These are phyloP conservation scores for Philonicus albiceps DNA, from an alignment of 2,888 invertebrate genomes.

Conservation along the genomic window DNA sequence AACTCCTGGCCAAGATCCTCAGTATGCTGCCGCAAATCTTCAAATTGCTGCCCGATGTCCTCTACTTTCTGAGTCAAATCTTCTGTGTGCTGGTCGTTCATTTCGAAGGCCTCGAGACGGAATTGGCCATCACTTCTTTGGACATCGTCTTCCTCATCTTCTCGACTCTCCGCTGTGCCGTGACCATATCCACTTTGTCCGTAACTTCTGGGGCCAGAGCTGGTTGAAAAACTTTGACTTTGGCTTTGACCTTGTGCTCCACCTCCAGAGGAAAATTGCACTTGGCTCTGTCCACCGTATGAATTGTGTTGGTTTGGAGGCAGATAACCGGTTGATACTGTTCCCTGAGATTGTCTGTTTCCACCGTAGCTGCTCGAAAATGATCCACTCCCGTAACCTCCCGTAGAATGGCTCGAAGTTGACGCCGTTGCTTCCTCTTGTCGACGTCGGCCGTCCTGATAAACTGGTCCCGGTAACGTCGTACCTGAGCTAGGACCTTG, in stretches of 20 bases:
- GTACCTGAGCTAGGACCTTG: not conserved
- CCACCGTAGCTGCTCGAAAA: conserved; percentile 1
- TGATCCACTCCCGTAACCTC: not conserved
- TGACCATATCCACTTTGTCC: not conserved
- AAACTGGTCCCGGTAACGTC: not conserved
- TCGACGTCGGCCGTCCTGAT: not conserved
- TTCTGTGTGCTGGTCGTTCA: conserved; percentile 43
- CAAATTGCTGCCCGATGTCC: conserved; percentile 28
- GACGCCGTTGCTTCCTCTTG: not conserved
- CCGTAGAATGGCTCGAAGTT: not conserved
- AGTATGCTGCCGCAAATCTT: conserved; percentile 48
- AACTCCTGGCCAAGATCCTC: conserved; percentile 51
- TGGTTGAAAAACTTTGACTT: conserved; percentile 11
- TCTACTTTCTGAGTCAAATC: conserved; percentile 44
- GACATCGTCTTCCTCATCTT: not conserved
- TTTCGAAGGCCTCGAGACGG: conserved; percentile 40
- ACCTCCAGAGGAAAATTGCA: not conserved
- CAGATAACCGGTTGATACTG: not conserved
- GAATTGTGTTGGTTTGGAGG: not conserved
- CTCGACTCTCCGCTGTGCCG: not conserved
- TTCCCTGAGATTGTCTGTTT: not conserved
- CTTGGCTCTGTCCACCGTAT: conserved; percentile 4
- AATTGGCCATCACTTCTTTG: conserved; percentile 39
- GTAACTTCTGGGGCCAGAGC: not conserved
- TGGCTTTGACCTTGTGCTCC: conserved; percentile 24